Conservation (phyloP, 2,113 vertebrate species). For the Cryptotis parvus region DNA sequence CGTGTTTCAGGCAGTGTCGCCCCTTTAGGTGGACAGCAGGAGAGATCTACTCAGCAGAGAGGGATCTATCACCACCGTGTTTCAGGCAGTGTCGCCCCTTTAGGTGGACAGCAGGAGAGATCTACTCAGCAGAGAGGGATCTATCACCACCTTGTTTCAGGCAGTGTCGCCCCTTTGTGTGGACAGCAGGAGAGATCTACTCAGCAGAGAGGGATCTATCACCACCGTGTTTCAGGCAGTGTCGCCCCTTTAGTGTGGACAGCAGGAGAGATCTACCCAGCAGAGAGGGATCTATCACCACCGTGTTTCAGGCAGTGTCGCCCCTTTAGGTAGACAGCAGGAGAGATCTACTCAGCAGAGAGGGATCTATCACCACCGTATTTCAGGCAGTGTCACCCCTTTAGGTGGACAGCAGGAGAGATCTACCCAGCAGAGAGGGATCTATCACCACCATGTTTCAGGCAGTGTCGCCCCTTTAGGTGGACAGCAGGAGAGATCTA, state of each 20-base stretch:
- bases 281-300: not conserved
- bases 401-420: too few species aligned
- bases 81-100: not conserved
- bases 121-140: too few species aligned
- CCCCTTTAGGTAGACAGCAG: too few species aligned
- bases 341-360: too few species aligned
- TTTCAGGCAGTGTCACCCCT: not conserved
- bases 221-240: not conserved
- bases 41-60: too few species aligned
- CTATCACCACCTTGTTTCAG: not conserved
- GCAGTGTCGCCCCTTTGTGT: not conserved
- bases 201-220: not conserved
- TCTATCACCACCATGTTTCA: not conserved
- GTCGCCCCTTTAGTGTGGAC: not conserved
- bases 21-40: too few species aligned
- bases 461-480: not conserved
- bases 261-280: too few species aligned
- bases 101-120: too few species aligned
- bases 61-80: not conserved
- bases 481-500: too few species aligned
- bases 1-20: not conserved
- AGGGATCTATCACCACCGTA: not conserved
- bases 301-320: not conserved
- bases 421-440: too few species aligned
- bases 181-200: too few species aligned